Evolutionary conservation across 2,113 vertebrate genomes (phyloP).

Genomic region (Sander lucioperca): DNA sequence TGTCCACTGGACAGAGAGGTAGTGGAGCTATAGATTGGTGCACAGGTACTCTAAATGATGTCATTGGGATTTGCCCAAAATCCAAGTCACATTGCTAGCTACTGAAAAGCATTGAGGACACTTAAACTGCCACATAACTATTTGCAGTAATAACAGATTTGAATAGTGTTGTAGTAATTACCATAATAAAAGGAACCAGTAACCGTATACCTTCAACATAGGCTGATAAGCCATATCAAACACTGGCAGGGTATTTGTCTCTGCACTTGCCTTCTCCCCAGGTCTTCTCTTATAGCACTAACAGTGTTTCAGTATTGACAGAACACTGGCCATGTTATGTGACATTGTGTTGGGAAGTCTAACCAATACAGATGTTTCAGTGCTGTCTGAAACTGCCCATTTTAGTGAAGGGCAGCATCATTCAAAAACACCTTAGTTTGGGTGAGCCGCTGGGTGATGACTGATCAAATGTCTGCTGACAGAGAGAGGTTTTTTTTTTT

Average conservation of each 20-base stretch:
- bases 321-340: neutral
- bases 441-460: neutral
- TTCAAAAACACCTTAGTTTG: neutral
- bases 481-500: neutral
- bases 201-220: neutral
- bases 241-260: constrained; percentile 27
- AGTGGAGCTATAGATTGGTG: neutral
- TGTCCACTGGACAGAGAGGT: neutral
- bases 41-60: constrained; percentile 35
- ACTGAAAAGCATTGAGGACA: neutral
- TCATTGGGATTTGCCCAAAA: constrained; percentile 36
- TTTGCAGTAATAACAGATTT: constrained; percentile 11
- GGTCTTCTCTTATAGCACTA: neutral
- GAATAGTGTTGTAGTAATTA: neutral
- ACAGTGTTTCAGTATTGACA: neutral
- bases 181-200: neutral
- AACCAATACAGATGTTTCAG: neutral
- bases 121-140: constrained; percentile 14
- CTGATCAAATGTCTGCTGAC: neutral
- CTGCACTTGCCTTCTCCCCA: constrained; percentile 47
- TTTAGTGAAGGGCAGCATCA: neutral
- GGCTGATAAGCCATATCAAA: constrained; percentile 57
- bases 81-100: neutral
- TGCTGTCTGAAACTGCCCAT: neutral
- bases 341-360: neutral